These are phyloP conservation scores for Glaucopsyche alexis DNA, from an alignment of 2,888 invertebrate genomes.

Conservation along the genomic window DNA sequence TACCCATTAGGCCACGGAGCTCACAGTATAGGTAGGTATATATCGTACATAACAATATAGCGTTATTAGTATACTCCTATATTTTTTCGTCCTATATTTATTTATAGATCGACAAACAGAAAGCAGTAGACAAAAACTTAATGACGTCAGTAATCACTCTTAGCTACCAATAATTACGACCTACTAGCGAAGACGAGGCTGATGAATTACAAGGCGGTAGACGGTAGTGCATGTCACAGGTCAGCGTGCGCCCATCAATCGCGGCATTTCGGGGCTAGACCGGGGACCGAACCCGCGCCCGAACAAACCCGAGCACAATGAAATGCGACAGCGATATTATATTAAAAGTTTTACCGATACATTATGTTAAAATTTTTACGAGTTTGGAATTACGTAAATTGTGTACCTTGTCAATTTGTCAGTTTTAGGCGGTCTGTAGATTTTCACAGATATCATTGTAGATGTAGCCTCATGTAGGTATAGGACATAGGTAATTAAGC, in stretches of 20 bases:
- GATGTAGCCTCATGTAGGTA: no score
- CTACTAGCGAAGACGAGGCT: slow-evolving; percentile 70
- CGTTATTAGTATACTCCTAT: no score
- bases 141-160: slow-evolving; percentile 57
- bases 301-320: slow-evolving; percentile 72
- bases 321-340: slow-evolving; percentile 36
- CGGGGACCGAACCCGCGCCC: slow-evolving; percentile 51
- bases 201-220: slow-evolving; percentile 61
- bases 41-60: no score
- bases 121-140: slow-evolving; percentile 55
- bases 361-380: not conserved
- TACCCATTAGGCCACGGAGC: no score
- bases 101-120: not conserved
- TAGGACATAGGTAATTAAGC: no score
- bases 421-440: no score
- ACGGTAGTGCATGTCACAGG: slow-evolving; percentile 79
- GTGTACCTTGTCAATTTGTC: no score
- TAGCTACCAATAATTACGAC: slow-evolving; percentile 71
- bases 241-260: slow-evolving; percentile 78
- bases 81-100: no score
- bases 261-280: slow-evolving; percentile 44
- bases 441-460: no score
- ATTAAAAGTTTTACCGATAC: not conserved
- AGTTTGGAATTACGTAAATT: not conserved
- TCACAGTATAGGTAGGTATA: no score